phyloP scores from a whole-genome alignment of 2,113 vertebrate species.

The Sebastes fasciatus region DNA sequence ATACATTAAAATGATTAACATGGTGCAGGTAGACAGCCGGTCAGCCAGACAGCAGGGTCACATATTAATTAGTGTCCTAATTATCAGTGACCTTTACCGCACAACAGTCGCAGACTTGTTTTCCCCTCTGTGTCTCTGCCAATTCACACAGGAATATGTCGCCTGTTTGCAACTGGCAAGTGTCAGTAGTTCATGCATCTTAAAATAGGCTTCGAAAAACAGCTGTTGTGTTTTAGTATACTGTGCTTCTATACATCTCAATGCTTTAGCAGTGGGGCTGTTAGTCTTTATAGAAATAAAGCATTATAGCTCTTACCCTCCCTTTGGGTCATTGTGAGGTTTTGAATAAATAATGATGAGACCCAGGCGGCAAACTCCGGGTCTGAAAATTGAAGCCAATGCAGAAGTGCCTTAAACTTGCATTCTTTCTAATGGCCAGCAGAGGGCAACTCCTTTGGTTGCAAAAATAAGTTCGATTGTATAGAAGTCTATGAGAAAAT shows the following conservation, averaged over 20 bases:
- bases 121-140: constrained; percentile 33
- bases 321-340: neutral
- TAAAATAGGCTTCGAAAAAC: constrained; percentile 18
- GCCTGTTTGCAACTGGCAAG: constrained; percentile 39
- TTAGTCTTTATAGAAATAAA: neutral
- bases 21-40: constrained; percentile 41
- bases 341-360: neutral
- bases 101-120: constrained; percentile 36
- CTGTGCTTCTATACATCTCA: constrained; percentile 12
- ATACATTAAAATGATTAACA: constrained; percentile 44
- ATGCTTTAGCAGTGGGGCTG: constrained; percentile 1
- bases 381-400: neutral
- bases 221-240: constrained; percentile 19
- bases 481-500: neutral
- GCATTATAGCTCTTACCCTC: neutral
- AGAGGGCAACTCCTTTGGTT: neutral
- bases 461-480: neutral
- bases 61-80: constrained; percentile 65
- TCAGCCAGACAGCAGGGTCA: constrained; percentile 53
- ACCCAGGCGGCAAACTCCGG: neutral
- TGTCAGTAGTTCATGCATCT: constrained; percentile 37
- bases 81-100: constrained; percentile 63
- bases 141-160: constrained; percentile 50
- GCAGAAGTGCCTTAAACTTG: constrained; percentile 1
- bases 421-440: neutral